phyloP scores from a whole-genome alignment of 2,888 invertebrate genomes.

The Zygogramma bicolorata region DNA sequence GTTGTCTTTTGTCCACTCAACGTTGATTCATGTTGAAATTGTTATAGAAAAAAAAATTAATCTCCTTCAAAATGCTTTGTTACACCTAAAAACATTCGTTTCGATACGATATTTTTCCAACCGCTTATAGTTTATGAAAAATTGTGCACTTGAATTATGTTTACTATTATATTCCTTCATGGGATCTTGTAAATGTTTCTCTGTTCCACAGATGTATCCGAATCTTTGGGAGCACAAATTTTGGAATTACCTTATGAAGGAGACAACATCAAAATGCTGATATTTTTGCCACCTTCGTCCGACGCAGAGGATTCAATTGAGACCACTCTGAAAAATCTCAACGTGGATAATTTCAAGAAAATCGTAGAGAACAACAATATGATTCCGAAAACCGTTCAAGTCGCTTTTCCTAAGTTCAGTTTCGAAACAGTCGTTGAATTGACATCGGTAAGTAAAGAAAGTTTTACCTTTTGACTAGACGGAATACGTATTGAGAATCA shows the following conservation, averaged over 20 bases:
- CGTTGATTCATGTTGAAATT: too few species aligned
- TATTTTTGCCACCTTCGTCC: constrained; percentile 83
- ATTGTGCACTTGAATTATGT: too few species aligned
- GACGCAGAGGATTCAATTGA: constrained; percentile 71
- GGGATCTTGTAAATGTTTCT: too few species aligned
- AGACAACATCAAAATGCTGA: constrained; percentile 84
- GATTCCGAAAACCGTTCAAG: constrained; percentile 79
- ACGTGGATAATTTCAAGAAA: constrained; percentile 74
- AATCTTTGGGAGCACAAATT: constrained; percentile 82
- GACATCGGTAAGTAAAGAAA: constrained; percentile 71
- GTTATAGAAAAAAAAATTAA: too few species aligned
- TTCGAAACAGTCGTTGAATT: constrained; percentile 80
- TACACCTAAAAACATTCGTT: too few species aligned
- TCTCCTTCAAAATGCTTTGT: too few species aligned
- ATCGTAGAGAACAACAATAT: constrained; percentile 76
- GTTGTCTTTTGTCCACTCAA: too few species aligned
- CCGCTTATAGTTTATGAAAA: too few species aligned
- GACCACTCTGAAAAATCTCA: constrained; percentile 78
- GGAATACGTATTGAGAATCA: background rate
- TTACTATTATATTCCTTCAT: background rate
- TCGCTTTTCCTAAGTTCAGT: constrained; percentile 85
- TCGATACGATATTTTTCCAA: too few species aligned
- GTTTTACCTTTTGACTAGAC: background rate
- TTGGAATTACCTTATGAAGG: constrained; percentile 90
- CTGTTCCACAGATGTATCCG: constrained; percentile 80